Percentiles rank a stretch among this genome's conserved stretches.
Conservation (phyloP, 2,797 vertebrate species). For the Amazona finschi region DNA sequence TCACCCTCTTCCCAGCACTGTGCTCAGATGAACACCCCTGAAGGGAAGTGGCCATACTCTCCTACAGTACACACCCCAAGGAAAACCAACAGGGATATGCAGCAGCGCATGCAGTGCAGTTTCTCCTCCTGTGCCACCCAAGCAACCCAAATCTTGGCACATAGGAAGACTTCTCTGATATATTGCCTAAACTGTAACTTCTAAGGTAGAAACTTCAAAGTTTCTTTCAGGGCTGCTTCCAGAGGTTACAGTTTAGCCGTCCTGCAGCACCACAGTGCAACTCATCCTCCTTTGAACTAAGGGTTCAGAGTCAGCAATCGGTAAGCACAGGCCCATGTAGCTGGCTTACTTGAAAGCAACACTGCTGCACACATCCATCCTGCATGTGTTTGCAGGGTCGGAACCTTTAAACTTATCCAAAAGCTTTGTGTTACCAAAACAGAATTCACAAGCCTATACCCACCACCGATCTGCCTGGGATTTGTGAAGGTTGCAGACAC, state of each 20-base stretch:
- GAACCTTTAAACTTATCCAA: neutral
- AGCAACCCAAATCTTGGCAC: neutral
- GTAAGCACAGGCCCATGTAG: neutral
- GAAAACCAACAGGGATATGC: neutral
- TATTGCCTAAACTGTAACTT: neutral
- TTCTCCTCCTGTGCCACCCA: neutral
- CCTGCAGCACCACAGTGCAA: neutral
- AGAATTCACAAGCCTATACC: neutral
- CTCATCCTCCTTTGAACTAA: neutral
- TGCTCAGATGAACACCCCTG: fast-evolving
- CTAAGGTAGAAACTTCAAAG: neutral
- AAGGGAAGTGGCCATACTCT: neutral
- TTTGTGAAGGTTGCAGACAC: neutral
- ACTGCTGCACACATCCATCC: fast-evolving
- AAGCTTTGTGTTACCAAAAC: neutral
- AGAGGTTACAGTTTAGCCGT: neutral
- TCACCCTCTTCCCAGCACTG: neutral
- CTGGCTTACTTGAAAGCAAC: neutral
- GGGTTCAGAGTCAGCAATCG: fast-evolving
- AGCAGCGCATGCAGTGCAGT: fast-evolving
- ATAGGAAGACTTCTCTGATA: neutral
- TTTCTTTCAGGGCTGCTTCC: neutral
- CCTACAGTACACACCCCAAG: neutral
- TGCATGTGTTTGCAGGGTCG: too few species aligned
- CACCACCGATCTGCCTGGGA: neutral